Evolutionary conservation across 2,113 vertebrate species (phyloP), one percentile per base, ranked within the genome.

Genomic region (Choloepus hoffmanni): DNA sequence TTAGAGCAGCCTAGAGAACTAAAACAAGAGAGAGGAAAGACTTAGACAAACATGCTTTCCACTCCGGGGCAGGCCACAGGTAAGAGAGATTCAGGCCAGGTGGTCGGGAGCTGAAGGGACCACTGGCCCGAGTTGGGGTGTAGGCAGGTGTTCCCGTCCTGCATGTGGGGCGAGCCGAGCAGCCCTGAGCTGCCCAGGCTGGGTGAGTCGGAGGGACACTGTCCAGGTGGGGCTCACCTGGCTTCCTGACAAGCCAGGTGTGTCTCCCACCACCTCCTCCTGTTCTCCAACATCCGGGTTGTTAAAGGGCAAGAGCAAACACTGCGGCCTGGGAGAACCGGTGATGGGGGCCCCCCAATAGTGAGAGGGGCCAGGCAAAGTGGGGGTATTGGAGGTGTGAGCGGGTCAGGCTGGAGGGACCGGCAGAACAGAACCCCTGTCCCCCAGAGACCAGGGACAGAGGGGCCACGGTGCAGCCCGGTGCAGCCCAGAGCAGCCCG

Each of bases 1-100:
- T 7, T 53, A 14, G 50, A 53, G 50, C 50, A 53, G 50, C 50
- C 13, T 14, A 53, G 50, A 14, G 12, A 53, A 14, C 50, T 53
- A 14, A 53, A 53, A 53, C 50, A 53, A 53, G 13, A 18, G 58
- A 45, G 33, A 84, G 68, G 15, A 63, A 50, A 43, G 4, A 15
- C 7, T 53, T 1, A 0, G 1, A 7, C 1, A 13, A 21, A 28
- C 23, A 7, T 21, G 26, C 28, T 30, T 9, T 68, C 48, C 67
- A 1, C 60, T 33, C 21, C 40, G 53, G 23, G 82, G n/a, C 21
- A 19, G 55, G 19, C 18, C 55, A 21, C 55, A 21, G 18, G 55
- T 58, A 58, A 36, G 24, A 30, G 33, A 30, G 33, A n/a, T 36
- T 26, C 7, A 1, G 5, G 12, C 19, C 21, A 11, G 60, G 11